Conservation (phyloP, 2,888 invertebrate species). For the Diaperis boleti region DNA sequence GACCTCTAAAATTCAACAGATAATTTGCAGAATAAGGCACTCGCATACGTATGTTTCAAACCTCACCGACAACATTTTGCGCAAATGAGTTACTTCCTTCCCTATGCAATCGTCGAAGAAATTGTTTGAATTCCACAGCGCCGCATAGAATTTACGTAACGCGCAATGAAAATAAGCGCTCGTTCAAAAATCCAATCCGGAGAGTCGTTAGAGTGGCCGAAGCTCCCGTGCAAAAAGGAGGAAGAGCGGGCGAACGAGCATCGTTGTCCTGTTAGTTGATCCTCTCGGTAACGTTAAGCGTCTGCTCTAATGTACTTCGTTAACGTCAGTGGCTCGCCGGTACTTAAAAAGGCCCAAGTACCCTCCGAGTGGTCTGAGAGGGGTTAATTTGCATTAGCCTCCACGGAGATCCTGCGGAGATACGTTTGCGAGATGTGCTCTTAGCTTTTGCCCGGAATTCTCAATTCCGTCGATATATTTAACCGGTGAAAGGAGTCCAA, state of each 20-base stretch:
- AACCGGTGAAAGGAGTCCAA: conserved; percentile 29
- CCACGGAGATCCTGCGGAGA: conserved; percentile 28
- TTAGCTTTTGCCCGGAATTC: conserved; percentile 31
- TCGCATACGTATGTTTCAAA: no score
- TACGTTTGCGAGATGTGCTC: conserved; percentile 26
- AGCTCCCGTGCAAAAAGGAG: conserved; percentile 21
- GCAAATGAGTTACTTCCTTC: neutral
- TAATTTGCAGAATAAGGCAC: no score
- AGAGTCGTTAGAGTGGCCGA: conserved; percentile 9
- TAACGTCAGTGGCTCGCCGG: conserved; percentile 40
- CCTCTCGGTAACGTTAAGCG: conserved; percentile 39
- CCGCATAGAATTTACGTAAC: conserved; percentile 3
- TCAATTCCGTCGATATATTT: conserved; percentile 37
- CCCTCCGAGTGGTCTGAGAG: conserved; percentile 36
- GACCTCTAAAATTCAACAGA: no score
- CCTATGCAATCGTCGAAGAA: conserved; percentile 6
- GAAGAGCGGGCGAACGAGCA: neutral
- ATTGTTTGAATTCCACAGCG: conserved; percentile 26
- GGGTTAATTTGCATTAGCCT: conserved; percentile 42
- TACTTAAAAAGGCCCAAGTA: conserved; percentile 40
- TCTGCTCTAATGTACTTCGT: conserved; percentile 40
- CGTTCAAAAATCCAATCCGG: conserved; percentile 32
- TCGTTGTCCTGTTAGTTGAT: conserved; percentile 40
- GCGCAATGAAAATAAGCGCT: conserved; percentile 30
- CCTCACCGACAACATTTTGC: no score